Base-by-base conservation (phyloP, 2,113 vertebrate species). In the Neotoma lepida region DNA sequence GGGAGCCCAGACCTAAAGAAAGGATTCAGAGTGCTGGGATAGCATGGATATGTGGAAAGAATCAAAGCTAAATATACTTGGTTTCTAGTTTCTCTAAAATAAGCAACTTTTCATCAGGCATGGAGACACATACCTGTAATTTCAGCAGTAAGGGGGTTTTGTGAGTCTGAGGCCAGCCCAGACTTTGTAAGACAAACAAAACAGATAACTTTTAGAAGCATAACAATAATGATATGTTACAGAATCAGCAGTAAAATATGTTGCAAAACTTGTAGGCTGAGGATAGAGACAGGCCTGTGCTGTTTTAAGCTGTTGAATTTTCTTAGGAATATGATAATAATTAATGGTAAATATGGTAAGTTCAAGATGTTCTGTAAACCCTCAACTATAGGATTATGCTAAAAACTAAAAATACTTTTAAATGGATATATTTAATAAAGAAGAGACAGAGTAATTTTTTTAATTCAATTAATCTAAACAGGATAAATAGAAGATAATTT, bases 401-500 rank as follows among this genome's bases (percentile, higher is more conserved):
- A 30, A 68, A 66, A 89, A 85, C 22, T 39, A 26, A 89, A 85
- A 77, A n/a, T 4, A 91, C n/a, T 92, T 39, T 26, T 33, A 81
- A 80, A 90, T 78, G 39, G 46, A 66, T 56, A 63, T 33, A 86
- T 30, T 56, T 80, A 63, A 46, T 86, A 86, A 96, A 91, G 51
- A 93, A 39, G 44, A 86, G 7, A 70, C 51, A 89, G 77, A 93
- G 68, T 26, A 94, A 92, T 76, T 73, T 51, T 51, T 33, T 41
- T 66, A 39, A 82, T 7, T 89, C 26, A 68, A 46, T 39, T 86
- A 91, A 70, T 70, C 63, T 44, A 93, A 89, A 81, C n/a, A 35
- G 28, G 17, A 86, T 73, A 94, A 96, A 81, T 18, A 81, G 24
- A 82, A 91, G 61, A 88, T 46, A 81, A 91, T 74, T 63, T 49